Evolutionary conservation across 2,888 invertebrate species (phyloP).

Genomic region (Lepidochrysops patricia): DNA sequence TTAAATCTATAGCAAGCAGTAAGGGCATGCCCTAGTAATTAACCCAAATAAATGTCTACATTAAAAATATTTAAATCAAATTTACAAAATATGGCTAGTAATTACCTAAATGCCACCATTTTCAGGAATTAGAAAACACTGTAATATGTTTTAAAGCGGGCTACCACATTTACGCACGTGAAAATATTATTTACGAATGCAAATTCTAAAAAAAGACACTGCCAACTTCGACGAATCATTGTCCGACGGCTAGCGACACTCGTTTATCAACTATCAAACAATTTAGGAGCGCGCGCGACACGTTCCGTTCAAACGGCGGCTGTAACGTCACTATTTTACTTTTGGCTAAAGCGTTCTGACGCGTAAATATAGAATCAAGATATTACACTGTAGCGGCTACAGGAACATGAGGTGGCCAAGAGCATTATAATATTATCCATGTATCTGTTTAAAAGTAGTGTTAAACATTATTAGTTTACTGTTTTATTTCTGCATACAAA

Average conservation of each 20-base stretch:
- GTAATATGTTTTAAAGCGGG: slow-evolving; percentile 26
- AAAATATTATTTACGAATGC: slow-evolving; percentile 35
- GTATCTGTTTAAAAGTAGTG: background rate
- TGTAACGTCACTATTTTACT: slow-evolving; percentile 59
- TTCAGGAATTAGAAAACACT: slow-evolving; percentile 33
- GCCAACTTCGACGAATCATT: slow-evolving; percentile 7
- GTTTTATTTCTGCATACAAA: background rate
- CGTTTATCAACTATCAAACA: slow-evolving; percentile 20
- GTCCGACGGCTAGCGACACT: slow-evolving; percentile 3
- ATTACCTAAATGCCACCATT: slow-evolving; percentile 50
- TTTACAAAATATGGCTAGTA: background rate
- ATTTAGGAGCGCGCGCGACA: slow-evolving; percentile 31
- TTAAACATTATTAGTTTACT: background rate
- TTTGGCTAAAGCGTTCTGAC: slow-evolving; percentile 52
- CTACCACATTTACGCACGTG: slow-evolving; percentile 36
- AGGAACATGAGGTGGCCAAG: slow-evolving; percentile 57
- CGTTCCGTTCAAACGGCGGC: slow-evolving; percentile 30
- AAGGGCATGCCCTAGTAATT: too few relatives aligned
- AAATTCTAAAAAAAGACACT: slow-evolving; percentile 28
- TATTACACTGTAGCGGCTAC: slow-evolving; percentile 31
- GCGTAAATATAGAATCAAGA: slow-evolving; percentile 67
- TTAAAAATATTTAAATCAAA: slow-evolving; percentile 1
- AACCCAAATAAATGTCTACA: background rate
- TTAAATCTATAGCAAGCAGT: too few relatives aligned
- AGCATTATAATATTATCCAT: slow-evolving; percentile 36